phyloP scores from a whole-genome alignment of 2,888 invertebrate species.

The Caenorhabditis panamensis region DNA sequence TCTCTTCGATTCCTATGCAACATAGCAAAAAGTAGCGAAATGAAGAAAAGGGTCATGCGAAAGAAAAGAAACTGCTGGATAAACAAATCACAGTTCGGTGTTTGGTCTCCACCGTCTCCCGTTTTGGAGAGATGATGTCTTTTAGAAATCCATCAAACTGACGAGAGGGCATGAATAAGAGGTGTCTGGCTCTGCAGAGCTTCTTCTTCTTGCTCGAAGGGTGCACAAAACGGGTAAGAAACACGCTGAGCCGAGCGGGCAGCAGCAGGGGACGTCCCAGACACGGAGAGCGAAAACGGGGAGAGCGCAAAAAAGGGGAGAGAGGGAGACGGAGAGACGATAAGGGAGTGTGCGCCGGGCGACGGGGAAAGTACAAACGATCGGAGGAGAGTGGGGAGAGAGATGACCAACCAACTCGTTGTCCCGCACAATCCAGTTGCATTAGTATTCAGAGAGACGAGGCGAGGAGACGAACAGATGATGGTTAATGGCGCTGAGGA shows the following conservation, averaged over 20 bases:
- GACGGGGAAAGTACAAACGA: conserved; percentile 43
- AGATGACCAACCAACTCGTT: conserved; percentile 37
- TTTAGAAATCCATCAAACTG: conserved; percentile 7
- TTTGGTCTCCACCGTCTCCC: conserved; percentile 7
- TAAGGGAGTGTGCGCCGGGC: conserved; percentile 23
- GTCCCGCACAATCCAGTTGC: conserved; percentile 49
- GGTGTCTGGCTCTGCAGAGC: background rate
- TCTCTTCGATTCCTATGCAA: background rate
- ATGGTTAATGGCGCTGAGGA: conserved; percentile 39
- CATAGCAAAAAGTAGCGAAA: background rate
- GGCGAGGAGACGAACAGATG: conserved; percentile 30
- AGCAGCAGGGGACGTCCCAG: conserved; percentile 21
- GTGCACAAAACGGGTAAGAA: conserved; percentile 24
- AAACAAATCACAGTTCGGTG: conserved; percentile 15
- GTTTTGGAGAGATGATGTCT: conserved; percentile 1
- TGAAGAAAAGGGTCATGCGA: conserved; percentile 5
- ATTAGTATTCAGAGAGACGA: conserved; percentile 41
- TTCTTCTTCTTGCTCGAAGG: background rate
- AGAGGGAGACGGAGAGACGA: conserved; percentile 2
- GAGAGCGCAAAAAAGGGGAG: conserved; percentile 28
- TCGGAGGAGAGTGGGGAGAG: conserved; percentile 21
- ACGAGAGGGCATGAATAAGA: background rate
- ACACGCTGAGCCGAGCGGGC: conserved; percentile 32
- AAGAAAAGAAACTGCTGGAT: conserved; percentile 8
- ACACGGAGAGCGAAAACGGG: conserved; percentile 29